phyloP scores from a whole-genome alignment of 2,888 invertebrate species.

The Eueremaeus valkanovi region DNA sequence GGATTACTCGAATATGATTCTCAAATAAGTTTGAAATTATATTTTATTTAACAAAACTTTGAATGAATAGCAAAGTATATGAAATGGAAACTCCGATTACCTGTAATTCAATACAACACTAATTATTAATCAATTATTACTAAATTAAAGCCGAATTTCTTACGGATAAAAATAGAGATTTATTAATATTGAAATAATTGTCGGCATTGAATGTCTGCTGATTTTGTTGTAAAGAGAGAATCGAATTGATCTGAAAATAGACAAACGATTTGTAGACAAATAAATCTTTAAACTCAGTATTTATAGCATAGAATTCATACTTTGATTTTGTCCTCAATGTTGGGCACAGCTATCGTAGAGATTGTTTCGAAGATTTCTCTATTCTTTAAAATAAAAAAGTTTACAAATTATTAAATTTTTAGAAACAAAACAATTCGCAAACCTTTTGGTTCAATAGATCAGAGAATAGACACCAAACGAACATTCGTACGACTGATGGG shows the following conservation, averaged over 20 bases:
- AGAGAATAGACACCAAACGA: not conserved
- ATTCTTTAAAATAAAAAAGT: not conserved
- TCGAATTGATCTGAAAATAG: not conserved
- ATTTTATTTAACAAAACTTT: too few species aligned
- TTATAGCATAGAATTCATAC: not conserved
- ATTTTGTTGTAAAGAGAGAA: not conserved
- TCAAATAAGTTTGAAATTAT: not conserved
- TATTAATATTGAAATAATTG: conserved; percentile 5
- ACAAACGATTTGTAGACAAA: not conserved
- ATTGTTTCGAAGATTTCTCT: not conserved
- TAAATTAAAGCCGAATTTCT: too few species aligned
- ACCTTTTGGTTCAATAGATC: not conserved
- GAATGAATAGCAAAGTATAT: too few species aligned
- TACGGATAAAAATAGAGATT: not conserved
- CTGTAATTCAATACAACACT: too few species aligned
- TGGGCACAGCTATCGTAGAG: not conserved
- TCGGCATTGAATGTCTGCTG: conserved; percentile 8
- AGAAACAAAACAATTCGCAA: not conserved
- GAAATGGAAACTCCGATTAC: too few species aligned
- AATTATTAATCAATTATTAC: too few species aligned
- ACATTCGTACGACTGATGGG: not conserved
- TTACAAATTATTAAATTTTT: not conserved
- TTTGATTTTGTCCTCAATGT: not conserved
- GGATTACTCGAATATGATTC: too few species aligned
- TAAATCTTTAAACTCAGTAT: too few species aligned